Percentiles rank a stretch among this genome's conserved stretches.
Evolutionary conservation across 2,113 vertebrate genomes (phyloP).

Genomic region (Hippocampus abdominalis): DNA sequence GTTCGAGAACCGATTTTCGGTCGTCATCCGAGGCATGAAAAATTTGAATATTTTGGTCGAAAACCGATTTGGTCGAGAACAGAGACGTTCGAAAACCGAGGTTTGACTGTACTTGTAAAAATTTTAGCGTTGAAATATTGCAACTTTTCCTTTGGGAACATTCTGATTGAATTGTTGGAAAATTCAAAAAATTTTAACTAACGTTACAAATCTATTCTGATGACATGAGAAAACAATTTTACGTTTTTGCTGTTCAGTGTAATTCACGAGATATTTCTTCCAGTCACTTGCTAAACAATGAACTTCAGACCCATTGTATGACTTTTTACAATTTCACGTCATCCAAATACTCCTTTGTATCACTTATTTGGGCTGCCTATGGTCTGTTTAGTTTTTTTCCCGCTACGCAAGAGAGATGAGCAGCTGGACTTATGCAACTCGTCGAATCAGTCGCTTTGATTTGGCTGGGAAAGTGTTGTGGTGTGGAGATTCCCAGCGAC

Average conservation of each 20-base stretch:
- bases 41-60: no score
- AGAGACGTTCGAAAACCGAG: no score
- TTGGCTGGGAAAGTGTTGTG: slow-evolving; percentile 13
- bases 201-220: not conserved
- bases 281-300: not conserved
- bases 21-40: no score
- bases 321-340: not conserved
- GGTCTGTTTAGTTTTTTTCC: slow-evolving; percentile 16
- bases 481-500: not conserved
- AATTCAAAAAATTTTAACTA: not conserved
- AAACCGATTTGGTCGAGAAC: no score
- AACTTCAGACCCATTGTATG: not conserved
- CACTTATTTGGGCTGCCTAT: not conserved
- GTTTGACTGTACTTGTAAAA: no score
- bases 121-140: no score
- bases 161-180: not conserved
- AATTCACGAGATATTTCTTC: not conserved
- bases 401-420: slow-evolving; percentile 8
- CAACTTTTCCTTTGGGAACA: no score
- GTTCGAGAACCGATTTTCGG: no score
- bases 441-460: slow-evolving; percentile 38
- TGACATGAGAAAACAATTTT: not conserved
- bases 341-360: not conserved
- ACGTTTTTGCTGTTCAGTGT: not conserved
- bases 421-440: slow-evolving; percentile 23